Percentiles rank a stretch among this genome's conserved stretches.
Evolutionary conservation across 2,113 vertebrate species (phyloP).

Genomic region (Oriolus oriolus): DNA sequence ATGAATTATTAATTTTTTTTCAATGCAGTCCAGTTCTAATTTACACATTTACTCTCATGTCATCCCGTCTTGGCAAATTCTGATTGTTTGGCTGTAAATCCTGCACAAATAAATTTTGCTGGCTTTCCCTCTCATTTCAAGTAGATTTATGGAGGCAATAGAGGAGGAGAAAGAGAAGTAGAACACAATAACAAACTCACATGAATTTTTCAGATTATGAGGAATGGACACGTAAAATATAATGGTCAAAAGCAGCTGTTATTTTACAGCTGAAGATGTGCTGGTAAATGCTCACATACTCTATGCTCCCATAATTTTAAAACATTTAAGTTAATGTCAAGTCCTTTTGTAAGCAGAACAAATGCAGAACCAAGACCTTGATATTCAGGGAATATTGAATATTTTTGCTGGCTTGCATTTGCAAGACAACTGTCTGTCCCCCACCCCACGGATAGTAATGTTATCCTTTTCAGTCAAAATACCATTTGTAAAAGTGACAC

Average conservation of each 20-base stretch:
- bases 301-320: background rate
- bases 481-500: background rate
- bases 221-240: background rate
- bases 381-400: background rate
- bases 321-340: background rate
- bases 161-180: background rate
- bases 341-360: background rate
- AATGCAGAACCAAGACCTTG: background rate
- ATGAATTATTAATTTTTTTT: constrained; percentile 34
- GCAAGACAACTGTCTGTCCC: background rate
- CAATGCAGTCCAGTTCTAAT: background rate
- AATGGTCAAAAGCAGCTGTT: background rate
- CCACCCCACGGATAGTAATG: background rate
- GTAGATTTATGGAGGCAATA: constrained; percentile 5
- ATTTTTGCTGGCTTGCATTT: background rate
- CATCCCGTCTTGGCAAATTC: background rate
- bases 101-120: background rate
- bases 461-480: background rate
- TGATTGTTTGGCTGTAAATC: constrained; percentile 17
- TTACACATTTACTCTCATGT: background rate
- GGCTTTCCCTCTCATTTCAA: background rate
- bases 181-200: background rate
- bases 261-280: constrained; percentile 1
- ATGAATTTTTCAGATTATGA: constrained; percentile 13
- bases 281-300: background rate